A percentile compares a stretch with the other conserved stretches of the same genome.
Conservation (phyloP, 1,140 invertebrate genomes). For the Lerema accius region DNA sequence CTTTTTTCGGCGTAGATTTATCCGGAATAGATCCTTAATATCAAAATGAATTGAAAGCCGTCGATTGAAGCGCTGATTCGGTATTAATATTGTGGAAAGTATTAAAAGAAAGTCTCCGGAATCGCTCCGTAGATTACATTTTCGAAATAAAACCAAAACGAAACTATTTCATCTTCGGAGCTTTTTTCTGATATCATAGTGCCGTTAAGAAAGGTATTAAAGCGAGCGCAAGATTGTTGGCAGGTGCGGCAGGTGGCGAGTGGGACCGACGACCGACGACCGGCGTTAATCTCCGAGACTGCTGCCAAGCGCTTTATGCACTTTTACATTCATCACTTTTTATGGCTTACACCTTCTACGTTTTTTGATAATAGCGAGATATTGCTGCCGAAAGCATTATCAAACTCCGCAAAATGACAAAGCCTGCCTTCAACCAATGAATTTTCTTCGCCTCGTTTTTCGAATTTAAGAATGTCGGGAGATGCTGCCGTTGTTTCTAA, state of each 20-base stretch:
- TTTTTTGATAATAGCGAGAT: not conserved
- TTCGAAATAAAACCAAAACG: not conserved
- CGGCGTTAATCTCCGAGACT: conserved; percentile 54
- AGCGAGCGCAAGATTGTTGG: conserved; percentile 45
- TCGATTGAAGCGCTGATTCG: too few species aligned
- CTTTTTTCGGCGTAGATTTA: too few species aligned
- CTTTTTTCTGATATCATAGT: conserved; percentile 24
- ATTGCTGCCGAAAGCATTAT: not conserved
- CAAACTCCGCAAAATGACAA: too few species aligned
- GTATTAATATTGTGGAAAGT: not conserved
- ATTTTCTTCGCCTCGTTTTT: too few species aligned
- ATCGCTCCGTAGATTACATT: not conserved
- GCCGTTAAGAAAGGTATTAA: conserved; percentile 26
- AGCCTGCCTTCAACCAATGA: too few species aligned
- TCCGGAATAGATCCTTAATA: too few species aligned
- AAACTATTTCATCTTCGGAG: conserved; percentile 3
- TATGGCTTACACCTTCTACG: conserved; percentile 7
- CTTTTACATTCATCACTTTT: conserved; percentile 28
- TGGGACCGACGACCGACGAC: too few species aligned
- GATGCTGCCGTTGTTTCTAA: too few species aligned
- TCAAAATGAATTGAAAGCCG: too few species aligned
- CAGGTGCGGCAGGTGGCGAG: conserved; percentile 54
- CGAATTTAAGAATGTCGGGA: too few species aligned
- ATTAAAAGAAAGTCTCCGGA: not conserved
- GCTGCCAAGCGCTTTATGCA: conserved; percentile 54